Conservation (phyloP, 2,888 invertebrate species). For the Xanthia icteritia region DNA sequence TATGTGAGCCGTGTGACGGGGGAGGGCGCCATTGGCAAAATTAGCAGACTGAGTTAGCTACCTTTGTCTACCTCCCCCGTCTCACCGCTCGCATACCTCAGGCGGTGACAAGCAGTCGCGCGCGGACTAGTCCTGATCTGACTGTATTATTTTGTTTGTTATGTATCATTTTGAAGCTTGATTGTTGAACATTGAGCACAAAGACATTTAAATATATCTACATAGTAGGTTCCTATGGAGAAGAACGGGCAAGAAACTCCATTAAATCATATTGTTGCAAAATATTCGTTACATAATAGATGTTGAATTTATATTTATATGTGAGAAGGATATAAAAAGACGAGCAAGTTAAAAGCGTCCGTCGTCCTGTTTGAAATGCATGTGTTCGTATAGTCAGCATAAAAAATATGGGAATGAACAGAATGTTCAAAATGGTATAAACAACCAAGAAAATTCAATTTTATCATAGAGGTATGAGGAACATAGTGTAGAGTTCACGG, state of each 20-base stretch:
- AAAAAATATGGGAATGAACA: neutral
- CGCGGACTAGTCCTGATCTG: too few species aligned
- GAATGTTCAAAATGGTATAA: neutral
- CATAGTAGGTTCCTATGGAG: neutral
- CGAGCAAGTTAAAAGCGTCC: neutral
- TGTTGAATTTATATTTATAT: neutral
- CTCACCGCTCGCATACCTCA: too few species aligned
- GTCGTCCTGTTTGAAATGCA: neutral
- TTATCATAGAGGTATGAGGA: too few species aligned
- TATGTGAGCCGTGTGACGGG: too few species aligned
- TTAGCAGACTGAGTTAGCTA: too few species aligned
- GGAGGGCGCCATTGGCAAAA: too few species aligned
- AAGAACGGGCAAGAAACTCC: neutral
- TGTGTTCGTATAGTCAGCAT: neutral
- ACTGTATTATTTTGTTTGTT: neutral
- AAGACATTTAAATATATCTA: neutral
- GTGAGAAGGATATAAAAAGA: neutral
- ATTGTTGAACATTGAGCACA: neutral
- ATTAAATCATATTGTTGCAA: neutral
- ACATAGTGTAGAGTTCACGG: too few species aligned
- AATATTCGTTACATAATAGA: too few species aligned
- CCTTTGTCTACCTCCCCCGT: too few species aligned
- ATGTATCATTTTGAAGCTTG: neutral
- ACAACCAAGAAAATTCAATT: neutral
- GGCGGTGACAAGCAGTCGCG: too few species aligned